Conservation (phyloP, 1,140 invertebrate genomes). For the Leptopilina clavipes region DNA sequence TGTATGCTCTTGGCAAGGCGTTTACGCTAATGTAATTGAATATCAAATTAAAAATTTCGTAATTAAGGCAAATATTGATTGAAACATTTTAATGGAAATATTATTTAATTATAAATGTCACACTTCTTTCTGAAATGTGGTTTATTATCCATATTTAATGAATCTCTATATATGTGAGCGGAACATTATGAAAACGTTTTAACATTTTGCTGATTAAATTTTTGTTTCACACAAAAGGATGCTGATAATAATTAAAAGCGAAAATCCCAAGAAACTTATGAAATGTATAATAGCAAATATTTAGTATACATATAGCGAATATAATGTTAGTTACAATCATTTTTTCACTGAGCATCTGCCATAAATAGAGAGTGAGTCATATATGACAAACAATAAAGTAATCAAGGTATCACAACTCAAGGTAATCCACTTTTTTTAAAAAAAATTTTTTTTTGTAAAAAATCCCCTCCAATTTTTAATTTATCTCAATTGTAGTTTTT, state of each 20-base stretch:
- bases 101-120: too few relatives aligned
- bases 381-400: conserved; percentile 9
- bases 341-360: conserved; percentile 5
- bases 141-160: too few relatives aligned
- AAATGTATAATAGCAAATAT: conserved; percentile 12
- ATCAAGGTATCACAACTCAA: conserved; percentile 14
- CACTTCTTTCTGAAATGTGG: too few relatives aligned
- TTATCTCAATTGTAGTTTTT: too few relatives aligned
- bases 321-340: neutral
- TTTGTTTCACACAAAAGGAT: neutral
- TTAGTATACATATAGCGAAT: neutral
- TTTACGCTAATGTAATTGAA: too few relatives aligned
- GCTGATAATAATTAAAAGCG: neutral
- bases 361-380: conserved; percentile 4
- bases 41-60: too few relatives aligned
- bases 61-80: too few relatives aligned
- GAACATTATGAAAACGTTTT: too few relatives aligned
- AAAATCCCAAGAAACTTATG: neutral
- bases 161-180: too few relatives aligned
- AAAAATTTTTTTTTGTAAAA: neutral
- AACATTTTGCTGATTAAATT: too few relatives aligned
- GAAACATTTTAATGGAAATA: too few relatives aligned
- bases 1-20: too few relatives aligned
- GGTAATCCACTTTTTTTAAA: neutral
- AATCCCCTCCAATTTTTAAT: neutral